Evolutionary conservation across 2,888 invertebrate genomes (phyloP), one percentile per base, ranked within the genome.

Genomic region (Amorpha juglandis): DNA sequence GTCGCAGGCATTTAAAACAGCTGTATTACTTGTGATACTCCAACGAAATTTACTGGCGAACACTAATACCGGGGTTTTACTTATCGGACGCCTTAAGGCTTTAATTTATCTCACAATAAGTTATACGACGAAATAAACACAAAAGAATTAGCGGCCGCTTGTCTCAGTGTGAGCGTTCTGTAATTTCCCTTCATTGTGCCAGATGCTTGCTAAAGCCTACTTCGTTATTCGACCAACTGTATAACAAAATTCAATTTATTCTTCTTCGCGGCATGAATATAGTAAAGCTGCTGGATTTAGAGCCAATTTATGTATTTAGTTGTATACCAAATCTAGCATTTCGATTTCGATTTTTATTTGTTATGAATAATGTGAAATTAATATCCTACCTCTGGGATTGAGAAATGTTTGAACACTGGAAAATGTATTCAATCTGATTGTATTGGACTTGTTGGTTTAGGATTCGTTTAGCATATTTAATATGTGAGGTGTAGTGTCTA

Each of bases 201-300:
- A 38, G 62, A 53, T 35, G 62, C 66, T 63, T 63, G 16, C 63
- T 63, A 64, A 63, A 67, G 62, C 63, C 67, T 64, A 63, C 69
- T 70, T 64, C 68, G 72, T 73, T 71, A 73, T 66, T 62, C 65
- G 47, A 33, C 58, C 63, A 65, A 69, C 67, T 63, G 74, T 74
- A 72, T 74, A 68, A 71, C 72, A 67, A 73, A 83, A 84, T 84
- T 85, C 84, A 86, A 87, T 86, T 86, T 86, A 81, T 84, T 78
- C 75, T 72, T 73, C 72, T 75, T 76, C 74, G 77, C 71, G 74
- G 73, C 74, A 74, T 68, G 70, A 65, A 69, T 78, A 78, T 78
- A 77, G 76, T 71, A 76, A 83, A 86, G 80, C 81, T 74, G 66
- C 71, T 81, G 82, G 87, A 86, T 88, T 86, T 83, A 76, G 76